Evolutionary conservation across 2,113 vertebrate species (phyloP), one percentile per base, ranked within the genome.

Genomic region (Ellobius talpinus): DNA sequence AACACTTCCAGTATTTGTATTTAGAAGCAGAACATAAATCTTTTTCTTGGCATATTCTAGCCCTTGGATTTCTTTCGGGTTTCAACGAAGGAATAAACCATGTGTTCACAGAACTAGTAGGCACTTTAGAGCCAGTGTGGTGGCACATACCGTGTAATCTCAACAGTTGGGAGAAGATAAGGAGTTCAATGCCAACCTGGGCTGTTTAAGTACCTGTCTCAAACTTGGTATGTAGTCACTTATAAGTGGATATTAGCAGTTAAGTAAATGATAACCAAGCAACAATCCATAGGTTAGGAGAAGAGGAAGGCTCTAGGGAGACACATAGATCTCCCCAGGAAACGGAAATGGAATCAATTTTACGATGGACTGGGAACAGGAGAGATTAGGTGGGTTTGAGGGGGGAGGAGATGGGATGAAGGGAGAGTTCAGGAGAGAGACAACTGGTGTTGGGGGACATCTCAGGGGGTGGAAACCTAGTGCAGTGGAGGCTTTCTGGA

Each of bases 21-120:
- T 85, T 88, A 96, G 70, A 96, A 95, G 42, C 29, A 78, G 45
- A 94, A 91, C 24, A 63, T 77, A 72, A 95, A 90, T 93, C 39
- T 42, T 85, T 95, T 97, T 85, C 72, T 74, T 29, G 24, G 76
- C 89, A 7, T 89, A 73, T 93, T 91, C 70, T 94, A 73, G 79
- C 19, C 81, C 58, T 88, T 94, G 76, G 73, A 90, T 93, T 97
- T 92, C 88, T 95, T 96, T 97, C 94, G 68, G 70, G 47, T 96
- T 96, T 68, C 85, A 96, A 58, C 87, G 68, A 95, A 93, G 29
- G 76, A 91, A 91, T 91, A 73, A 96, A 90, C 96, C 91, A 91
- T 90, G 47, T 39, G 70, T 90, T 95, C 72, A 87, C 47, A 96
- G 52, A 85, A 82, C 79, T 47, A 72, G 85, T n/a, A 89, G 50